Evolutionary conservation across 1,140 invertebrate genomes (phyloP), one percentile per base, ranked within the genome.

Genomic region (Hirudo medicinalis): DNA sequence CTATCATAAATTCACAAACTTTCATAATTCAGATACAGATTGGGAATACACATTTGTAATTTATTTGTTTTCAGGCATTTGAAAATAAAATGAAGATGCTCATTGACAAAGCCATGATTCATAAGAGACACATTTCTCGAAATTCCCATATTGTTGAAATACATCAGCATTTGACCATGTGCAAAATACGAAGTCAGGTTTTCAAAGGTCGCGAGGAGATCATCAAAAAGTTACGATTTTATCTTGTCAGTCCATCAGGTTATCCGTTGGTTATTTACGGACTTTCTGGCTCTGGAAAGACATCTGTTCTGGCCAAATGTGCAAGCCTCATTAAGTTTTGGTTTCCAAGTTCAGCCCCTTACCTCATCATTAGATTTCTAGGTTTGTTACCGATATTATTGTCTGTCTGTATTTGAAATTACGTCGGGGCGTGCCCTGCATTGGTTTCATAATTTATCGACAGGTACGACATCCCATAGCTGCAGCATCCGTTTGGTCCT

Each of bases 101-200:
- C 20, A 54, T 70, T 53, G 49, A 49, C 17, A 70, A 53, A 20
- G 36, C 69, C n/a, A 49, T 70, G 40, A 49, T 49, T 27, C 17
- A 70, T 22, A 27, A 53, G 22, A 36, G 69, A 17, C 43, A 54
- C 53, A 70, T 70, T 53, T 54, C 69, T n/a, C 40, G 69, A 36
- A 70, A 70, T 53, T 53, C 69, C 9, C 69, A 74, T 68, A 72
- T 75, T 43, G 74, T 93, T 3, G 93, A 97, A 83, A 91, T 96
- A 71, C 84, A 96, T 40, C 92, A 96, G 79, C 93, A 96, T 86
- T 84, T 95, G 15, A 92, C 94, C 77, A 91, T 91, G 57, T 94
- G 92, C 77, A 94, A 92, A 78, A 94, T 92, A 82, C 91, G 91
- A 15, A 92, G 94, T 3, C 89, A 89, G 80, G 90, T 94, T 27